Evolutionary conservation across 2,888 invertebrate genomes (phyloP), one percentile per base, ranked within the genome.

Genomic region (Trissolcus japonicus): DNA sequence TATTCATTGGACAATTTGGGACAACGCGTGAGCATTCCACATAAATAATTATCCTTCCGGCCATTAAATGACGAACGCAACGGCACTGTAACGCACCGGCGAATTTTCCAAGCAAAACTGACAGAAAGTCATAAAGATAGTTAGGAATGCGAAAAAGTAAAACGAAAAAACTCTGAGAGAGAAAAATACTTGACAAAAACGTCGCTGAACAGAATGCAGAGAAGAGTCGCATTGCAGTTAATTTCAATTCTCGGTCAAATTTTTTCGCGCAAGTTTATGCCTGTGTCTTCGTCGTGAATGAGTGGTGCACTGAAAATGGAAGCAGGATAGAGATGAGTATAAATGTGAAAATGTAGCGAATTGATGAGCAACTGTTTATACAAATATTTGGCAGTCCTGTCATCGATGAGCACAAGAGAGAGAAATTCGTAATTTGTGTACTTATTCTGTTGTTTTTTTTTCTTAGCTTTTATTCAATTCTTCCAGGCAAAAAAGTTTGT

Each of bases 31-130:
- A 67, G 60, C 65, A 72, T 63, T 73, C 55, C 82, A 82, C 83
- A 83, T 83, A 84, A 84, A 83, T 85, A 86, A 87, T 86, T 85
- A 84, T 82, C 82, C 83, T 84, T 84, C 84, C 83, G 84, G 83
- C 85, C 82, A 83, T 85, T 84, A 82, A 85, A 84, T 82, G 81
- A 79, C 82, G 80, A 80, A 79, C 66, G 40, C 69, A 62, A 53
- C 40, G 69, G 48, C 61, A 71, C 43, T 14, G 41, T 43, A 61
- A 62, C 56, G 29, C 54, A 62, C 46, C 54, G 56, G 41, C 14
- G 40, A 57, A 25, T 67, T 74, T 74, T 74, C 66, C 53, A 56
- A 60, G 41, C 66, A 51, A 74, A 67, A 56, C 61, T 67, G 73
- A 61, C 61, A 46, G 60, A 61, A 61, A 62, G 53, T 61, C 48